Evolutionary conservation across 2,888 invertebrate species (phyloP), one percentile per base, ranked within the genome.

Genomic region (Scaptomyza caliginosa): DNA sequence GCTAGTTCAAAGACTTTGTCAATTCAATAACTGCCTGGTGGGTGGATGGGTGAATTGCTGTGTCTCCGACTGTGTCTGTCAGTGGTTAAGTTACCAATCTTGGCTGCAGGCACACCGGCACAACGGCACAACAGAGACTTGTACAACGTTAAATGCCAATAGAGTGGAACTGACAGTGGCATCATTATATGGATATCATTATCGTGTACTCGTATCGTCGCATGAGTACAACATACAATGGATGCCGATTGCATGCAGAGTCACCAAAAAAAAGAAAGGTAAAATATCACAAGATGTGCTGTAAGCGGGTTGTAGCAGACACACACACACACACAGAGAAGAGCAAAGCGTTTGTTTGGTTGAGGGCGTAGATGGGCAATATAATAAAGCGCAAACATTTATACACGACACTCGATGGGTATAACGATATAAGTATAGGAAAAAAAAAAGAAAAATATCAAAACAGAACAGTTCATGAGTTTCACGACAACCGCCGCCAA

Each of bases 151-250:
- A 51, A 67, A 66, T 66, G 55, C 59, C 72, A 71, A 76, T 73
- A 69, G 56, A 76, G 68, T 88, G 90, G 64, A 68, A 73, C 71
- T 90, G 89, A 87, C 90, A 90, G 90, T 66, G 79, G 83, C 88
- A 90, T 90, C 89, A 90, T 88, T 89, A 89, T 89, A 85, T 80
- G 78, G 81, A 86, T 83, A 83, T 85, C 88, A 88, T 89, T 86
- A 89, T 87, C 79, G 78, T 74, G 77, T 85, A 83, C 64, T 74
- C 56, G 69, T 79, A 89, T 87, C 79, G 74, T 69, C 16, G 72
- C 67, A 62, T 63, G 58, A 68, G 50, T 58, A 38, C 42, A 46
- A 40, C 59, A 16, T 68, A 75, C 70, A 75, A 74, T 72, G 77
- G 71, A 56, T 55, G 63, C 59, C 72, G 56, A 57, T 56, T 60